Conservation (phyloP, 2,797 vertebrate genomes). For the Scyliorhinus canicula region DNA sequence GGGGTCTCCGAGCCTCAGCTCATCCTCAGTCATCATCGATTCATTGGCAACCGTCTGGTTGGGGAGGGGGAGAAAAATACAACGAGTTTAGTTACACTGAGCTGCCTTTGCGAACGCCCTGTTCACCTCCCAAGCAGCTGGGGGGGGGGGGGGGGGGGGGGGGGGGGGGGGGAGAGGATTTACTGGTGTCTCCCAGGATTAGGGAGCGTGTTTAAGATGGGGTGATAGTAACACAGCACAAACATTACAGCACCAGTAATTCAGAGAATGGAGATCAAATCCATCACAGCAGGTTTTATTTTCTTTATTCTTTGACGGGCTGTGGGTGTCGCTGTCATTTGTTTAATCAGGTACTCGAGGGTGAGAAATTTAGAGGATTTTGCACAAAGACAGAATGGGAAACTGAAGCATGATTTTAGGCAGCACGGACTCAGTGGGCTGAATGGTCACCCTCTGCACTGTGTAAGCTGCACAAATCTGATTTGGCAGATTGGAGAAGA, state of each 20-base stretch:
- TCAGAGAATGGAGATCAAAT: no score
- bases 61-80: conserved; percentile 46
- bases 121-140: not conserved
- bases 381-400: not conserved
- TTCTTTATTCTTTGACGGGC: not conserved
- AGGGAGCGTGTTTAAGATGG: not conserved
- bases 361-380: not conserved
- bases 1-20: conserved; percentile 77
- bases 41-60: conserved; percentile 39
- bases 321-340: not conserved
- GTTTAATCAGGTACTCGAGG: not conserved
- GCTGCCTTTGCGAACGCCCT: not conserved
- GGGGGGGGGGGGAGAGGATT: not conserved
- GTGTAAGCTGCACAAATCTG: not conserved
- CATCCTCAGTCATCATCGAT: conserved; percentile 73
- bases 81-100: no score
- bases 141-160: not conserved
- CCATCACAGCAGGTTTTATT: not conserved
- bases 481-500: no score
- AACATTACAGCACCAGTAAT: no score
- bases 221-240: no score
- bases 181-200: not conserved
- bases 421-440: not conserved
- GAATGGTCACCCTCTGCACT: not conserved
- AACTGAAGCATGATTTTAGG: not conserved